Conservation (phyloP, 2,113 vertebrate species). For the Platichthys stellatus region DNA sequence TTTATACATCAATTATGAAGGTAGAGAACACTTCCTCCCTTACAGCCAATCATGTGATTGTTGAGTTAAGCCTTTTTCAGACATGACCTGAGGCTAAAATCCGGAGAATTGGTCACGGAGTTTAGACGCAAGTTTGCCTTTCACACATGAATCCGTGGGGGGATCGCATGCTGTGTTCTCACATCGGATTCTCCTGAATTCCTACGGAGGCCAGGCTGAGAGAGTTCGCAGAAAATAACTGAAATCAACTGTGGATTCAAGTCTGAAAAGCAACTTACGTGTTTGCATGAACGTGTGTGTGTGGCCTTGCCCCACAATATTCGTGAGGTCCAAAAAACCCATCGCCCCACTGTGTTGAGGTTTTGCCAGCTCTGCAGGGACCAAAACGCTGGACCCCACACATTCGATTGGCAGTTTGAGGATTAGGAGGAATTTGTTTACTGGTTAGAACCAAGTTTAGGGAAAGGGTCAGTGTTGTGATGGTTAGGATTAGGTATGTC, state of each 20-base stretch:
- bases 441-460: neutral
- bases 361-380: neutral
- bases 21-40: neutral
- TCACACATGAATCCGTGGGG: too few relatives aligned
- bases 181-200: too few relatives aligned
- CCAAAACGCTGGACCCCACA: neutral
- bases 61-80: neutral
- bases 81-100: too few relatives aligned
- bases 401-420: neutral
- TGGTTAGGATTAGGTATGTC: neutral
- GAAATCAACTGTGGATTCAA: too few relatives aligned
- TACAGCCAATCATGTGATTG: constrained; percentile 37
- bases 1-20: neutral
- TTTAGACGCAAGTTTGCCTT: too few relatives aligned
- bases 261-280: neutral
- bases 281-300: neutral
- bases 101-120: too few relatives aligned
- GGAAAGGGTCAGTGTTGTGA: neutral
- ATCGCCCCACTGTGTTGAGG: neutral
- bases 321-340: neutral
- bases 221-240: too few relatives aligned
- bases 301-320: neutral
- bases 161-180: too few relatives aligned
- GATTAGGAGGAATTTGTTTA: neutral
- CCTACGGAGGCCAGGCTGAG: too few relatives aligned